Evolutionary conservation across 1,140 invertebrate species (phyloP).

Genomic region (Formica exsecta): DNA sequence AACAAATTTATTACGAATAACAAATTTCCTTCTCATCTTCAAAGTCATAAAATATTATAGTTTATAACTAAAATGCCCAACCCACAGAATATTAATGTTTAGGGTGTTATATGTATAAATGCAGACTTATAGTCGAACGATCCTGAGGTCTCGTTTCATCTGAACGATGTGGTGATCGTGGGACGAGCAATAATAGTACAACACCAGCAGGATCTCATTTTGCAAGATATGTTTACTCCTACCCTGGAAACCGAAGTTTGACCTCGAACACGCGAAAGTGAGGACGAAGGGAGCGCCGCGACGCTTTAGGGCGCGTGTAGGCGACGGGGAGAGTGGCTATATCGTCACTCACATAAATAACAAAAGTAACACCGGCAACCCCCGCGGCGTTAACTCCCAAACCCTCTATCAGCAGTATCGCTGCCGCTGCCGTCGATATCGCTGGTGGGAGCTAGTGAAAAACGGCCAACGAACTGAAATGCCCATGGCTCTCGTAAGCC

Average conservation of each 20-base stretch:
- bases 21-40: no score
- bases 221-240: constrained; percentile 54
- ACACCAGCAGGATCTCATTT: constrained; percentile 74
- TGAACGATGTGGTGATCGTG: constrained; percentile 1
- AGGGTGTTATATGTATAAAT: no score
- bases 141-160: constrained; percentile 22
- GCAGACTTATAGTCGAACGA: no score
- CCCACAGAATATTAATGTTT: no score
- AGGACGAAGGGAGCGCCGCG: constrained; percentile 47
- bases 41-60: no score
- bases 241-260: constrained; percentile 70
- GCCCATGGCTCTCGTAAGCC: constrained; percentile 54
- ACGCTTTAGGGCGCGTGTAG: constrained; percentile 64
- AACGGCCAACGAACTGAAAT: constrained; percentile 74
- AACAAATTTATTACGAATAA: no score
- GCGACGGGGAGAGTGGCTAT: constrained; percentile 74
- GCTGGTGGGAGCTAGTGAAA: constrained; percentile 74
- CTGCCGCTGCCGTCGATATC: constrained; percentile 37
- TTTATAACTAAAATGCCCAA: no score
- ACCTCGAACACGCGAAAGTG: constrained; percentile 63
- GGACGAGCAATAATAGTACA: constrained; percentile 70
- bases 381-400: constrained; percentile 62
- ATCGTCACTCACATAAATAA: constrained; percentile 80
- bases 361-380: constrained; percentile 80
- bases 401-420: constrained; percentile 60